Evolutionary conservation across 2,113 vertebrate species (phyloP), one percentile per base, ranked within the genome.

Genomic region (Rhipidura dahli): DNA sequence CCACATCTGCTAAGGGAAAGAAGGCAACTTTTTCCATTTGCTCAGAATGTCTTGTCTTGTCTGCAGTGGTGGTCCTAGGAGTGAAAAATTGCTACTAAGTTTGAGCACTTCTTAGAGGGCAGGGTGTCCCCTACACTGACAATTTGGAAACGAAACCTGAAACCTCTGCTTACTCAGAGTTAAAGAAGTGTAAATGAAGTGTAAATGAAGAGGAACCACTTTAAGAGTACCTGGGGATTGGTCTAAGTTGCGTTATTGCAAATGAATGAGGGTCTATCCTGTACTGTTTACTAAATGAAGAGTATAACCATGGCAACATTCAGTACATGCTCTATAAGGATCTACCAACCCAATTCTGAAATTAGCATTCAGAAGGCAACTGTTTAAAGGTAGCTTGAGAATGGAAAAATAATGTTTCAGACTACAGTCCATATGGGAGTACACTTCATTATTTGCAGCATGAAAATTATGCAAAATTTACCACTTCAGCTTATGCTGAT

Each of bases 201-300:
- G 30, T 95, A 77, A 89, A 64, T 57, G 10, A 79, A 79, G 70
- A 92, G 15, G 35, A 72, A 79, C n/a, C 18, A 44, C 78, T 96
- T 94, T 49, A 93, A 77, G 60, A 81, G 68, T 69, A 77, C 26
- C 50, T 40, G 19, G 45, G 59, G 35, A 81, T 53, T 78, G 8
- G 20, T 91, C 33, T 93, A 68, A 92, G 23, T 83, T 80, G 21
- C 49, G 51, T 69, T 84, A 59, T 23, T 57, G 28, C 47, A 23
- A 39, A 26, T 64, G 87, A 68, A 40, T 49, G 28, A 85, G 54
- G n/a, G 40, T 83, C 76, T 69, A 45, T 82, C 77, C 65, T n/a
- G 50, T 51, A 35, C 51, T 87, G 72, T 87, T 95, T 80, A 88
- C 56, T 77, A 95, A 95, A 91, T 87, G 90, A 64, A 89, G 65